Conservation (phyloP, 2,888 invertebrate genomes). For the Dryocosmus kuriphilus region DNA sequence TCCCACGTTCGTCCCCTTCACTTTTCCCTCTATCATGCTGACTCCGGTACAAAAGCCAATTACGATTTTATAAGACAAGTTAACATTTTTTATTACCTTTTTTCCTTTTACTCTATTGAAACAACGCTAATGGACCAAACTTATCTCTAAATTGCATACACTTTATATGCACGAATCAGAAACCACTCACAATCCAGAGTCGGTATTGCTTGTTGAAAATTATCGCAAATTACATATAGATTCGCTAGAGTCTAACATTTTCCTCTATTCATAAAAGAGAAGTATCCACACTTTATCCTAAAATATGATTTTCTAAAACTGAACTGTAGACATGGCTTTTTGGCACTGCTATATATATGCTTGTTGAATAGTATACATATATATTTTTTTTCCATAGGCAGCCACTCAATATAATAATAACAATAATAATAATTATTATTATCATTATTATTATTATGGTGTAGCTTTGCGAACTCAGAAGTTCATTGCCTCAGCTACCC, state of each 20-base stretch:
- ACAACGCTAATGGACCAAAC: conserved; percentile 2
- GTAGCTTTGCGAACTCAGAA: too few species aligned
- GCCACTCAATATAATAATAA: too few species aligned
- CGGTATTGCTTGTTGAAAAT: not conserved
- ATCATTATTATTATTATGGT: too few species aligned
- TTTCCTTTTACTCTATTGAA: not conserved
- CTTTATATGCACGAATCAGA: conserved; percentile 24
- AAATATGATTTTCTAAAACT: not conserved
- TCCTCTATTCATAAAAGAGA: conserved; percentile 5
- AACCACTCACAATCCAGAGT: not conserved
- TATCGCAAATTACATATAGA: not conserved
- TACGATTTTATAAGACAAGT: conserved; percentile 19
- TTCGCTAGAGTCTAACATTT: not conserved
- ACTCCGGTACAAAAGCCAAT: conserved; percentile 15
- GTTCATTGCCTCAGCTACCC: too few species aligned
- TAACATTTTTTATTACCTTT: conserved; percentile 12
- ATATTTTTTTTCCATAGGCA: too few species aligned
- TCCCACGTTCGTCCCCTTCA: conserved; percentile 25
- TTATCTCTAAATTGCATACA: conserved; percentile 10
- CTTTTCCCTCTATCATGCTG: conserved; percentile 15
- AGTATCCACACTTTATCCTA: not conserved
- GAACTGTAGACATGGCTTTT: too few species aligned
- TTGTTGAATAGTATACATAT: too few species aligned
- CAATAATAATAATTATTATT: too few species aligned
- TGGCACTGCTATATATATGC: too few species aligned